These are phyloP conservation scores for Meliscaeva auricollis DNA, from an alignment of 2,888 invertebrate genomes.

Conservation along the genomic window DNA sequence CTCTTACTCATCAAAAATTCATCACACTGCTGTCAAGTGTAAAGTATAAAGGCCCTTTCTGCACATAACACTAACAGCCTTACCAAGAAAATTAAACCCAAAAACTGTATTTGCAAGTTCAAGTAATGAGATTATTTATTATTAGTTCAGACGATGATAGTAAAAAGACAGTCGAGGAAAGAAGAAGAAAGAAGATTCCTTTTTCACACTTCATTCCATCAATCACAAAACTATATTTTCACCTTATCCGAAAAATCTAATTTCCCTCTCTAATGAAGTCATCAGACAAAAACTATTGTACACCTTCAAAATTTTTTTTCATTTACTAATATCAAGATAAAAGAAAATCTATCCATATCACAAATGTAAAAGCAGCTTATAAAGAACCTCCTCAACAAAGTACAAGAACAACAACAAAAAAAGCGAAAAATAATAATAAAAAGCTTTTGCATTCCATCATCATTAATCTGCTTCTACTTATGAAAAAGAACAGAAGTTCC, in stretches of 20 bases:
- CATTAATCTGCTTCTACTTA: conserved; percentile 49
- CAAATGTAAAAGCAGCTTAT: conserved; percentile 27
- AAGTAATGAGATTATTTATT: too few relatives aligned
- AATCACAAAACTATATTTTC: too few relatives aligned
- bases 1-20: too few relatives aligned
- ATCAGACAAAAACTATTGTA: background rate
- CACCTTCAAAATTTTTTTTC: background rate
- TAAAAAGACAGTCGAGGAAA: too few relatives aligned
- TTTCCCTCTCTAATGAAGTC: background rate
- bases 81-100: too few relatives aligned
- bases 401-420: background rate
- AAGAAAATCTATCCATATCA: conserved; percentile 9
- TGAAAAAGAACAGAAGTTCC: conserved; percentile 29
- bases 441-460: conserved; percentile 66
- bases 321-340: conserved; percentile 5
- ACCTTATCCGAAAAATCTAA: background rate
- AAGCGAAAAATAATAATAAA: conserved; percentile 17
- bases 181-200: too few relatives aligned
- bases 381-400: background rate
- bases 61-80: too few relatives aligned
- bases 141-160: too few relatives aligned
- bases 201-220: too few relatives aligned
- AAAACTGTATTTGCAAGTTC: too few relatives aligned
- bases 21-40: too few relatives aligned
- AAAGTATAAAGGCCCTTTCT: too few relatives aligned